Evolutionary conservation across 1,140 invertebrate species (phyloP).

Genomic region (Listronotus bonariensis): DNA sequence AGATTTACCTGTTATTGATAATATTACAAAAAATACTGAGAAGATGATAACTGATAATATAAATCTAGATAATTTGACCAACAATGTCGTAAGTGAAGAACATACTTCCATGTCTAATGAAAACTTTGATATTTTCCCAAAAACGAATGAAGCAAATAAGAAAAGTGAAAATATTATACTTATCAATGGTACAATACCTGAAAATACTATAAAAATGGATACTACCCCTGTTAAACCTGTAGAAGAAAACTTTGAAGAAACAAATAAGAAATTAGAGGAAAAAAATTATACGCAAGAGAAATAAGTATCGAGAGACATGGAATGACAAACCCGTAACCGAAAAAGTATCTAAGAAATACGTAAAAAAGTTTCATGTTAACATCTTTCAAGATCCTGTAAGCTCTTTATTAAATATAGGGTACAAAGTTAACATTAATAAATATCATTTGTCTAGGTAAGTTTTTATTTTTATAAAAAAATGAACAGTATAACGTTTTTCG

Average conservation of each 20-base stretch:
- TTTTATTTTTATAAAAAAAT: too few relatives aligned
- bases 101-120: too few relatives aligned
- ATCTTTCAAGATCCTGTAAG: constrained; percentile 1
- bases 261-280: neutral
- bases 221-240: neutral
- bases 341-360: neutral
- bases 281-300: neutral
- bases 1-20: too few relatives aligned
- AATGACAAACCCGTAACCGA: neutral
- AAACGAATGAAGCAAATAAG: too few relatives aligned
- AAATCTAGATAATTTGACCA: too few relatives aligned
- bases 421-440: neutral
- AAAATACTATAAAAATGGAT: neutral
- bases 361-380: constrained; percentile 7
- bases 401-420: constrained; percentile 3
- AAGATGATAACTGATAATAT: too few relatives aligned
- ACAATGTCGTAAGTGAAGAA: too few relatives aligned
- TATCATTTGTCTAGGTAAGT: neutral
- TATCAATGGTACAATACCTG: too few relatives aligned
- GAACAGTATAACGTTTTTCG: too few relatives aligned
- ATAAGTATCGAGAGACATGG: constrained; percentile 1
- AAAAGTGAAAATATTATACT: too few relatives aligned
- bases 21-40: too few relatives aligned
- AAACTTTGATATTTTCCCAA: too few relatives aligned
- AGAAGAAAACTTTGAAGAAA: neutral